A percentile compares a stretch with the other conserved stretches of the same genome.
Evolutionary conservation across 1,140 invertebrate genomes (phyloP).

Genomic region (Bombus difficillimus): DNA sequence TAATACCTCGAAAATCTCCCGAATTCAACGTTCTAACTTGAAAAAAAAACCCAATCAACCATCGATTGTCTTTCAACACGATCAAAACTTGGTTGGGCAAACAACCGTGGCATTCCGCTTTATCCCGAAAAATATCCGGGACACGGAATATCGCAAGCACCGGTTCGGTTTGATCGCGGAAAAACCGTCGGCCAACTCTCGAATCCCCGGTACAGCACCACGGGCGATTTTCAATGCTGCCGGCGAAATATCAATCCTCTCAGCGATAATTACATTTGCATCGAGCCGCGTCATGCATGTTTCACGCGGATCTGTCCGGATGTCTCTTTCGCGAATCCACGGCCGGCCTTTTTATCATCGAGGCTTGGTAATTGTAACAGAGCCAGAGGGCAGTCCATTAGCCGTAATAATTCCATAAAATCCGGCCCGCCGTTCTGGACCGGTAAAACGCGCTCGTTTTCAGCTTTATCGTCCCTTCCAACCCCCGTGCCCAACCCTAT

Average conservation of each 20-base stretch:
- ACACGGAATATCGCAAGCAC: neutral
- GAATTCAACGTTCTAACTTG: neutral
- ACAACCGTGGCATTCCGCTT: neutral
- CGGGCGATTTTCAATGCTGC: neutral
- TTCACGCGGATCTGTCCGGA: slow-evolving; percentile 13
- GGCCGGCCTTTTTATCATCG: slow-evolving; percentile 36
- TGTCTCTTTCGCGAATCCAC: slow-evolving; percentile 43
- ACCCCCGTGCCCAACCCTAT: neutral
- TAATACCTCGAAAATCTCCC: neutral
- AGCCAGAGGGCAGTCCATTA: slow-evolving; percentile 63
- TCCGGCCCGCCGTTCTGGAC: slow-evolving; percentile 40
- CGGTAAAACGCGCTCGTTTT: slow-evolving; percentile 54
- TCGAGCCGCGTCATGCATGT: slow-evolving; percentile 36
- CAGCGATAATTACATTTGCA: slow-evolving; percentile 47
- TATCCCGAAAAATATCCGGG: neutral
- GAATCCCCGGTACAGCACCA: neutral
- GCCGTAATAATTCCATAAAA: slow-evolving; percentile 69
- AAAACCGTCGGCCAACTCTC: neutral
- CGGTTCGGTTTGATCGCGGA: neutral
- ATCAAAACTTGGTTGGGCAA: neutral
- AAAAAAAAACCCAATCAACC: neutral
- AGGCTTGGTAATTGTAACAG: slow-evolving; percentile 60
- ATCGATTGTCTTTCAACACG: neutral
- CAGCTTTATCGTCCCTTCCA: slow-evolving; percentile 54
- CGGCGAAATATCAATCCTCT: slow-evolving; percentile 42